Conservation (phyloP, 2,888 invertebrate genomes). For the Octodonta nipae region DNA sequence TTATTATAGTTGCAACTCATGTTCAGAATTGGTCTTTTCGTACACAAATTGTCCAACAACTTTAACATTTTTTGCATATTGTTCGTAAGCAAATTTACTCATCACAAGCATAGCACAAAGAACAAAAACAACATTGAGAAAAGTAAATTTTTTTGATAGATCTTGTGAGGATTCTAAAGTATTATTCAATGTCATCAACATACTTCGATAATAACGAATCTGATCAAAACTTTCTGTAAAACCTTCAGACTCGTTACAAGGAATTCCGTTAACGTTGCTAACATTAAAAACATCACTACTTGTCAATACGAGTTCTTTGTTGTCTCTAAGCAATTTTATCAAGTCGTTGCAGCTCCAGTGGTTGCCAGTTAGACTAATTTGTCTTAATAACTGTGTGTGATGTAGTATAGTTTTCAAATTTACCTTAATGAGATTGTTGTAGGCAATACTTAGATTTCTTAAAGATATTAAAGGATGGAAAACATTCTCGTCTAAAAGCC, state of each 20-base stretch:
- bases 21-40: too few species aligned
- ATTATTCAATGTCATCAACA: too few species aligned
- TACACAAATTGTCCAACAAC: too few species aligned
- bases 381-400: background rate
- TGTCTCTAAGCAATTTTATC: background rate
- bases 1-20: too few species aligned
- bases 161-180: too few species aligned
- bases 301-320: background rate
- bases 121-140: too few species aligned
- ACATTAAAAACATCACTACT: background rate
- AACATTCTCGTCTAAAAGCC: background rate
- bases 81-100: too few species aligned
- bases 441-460: background rate
- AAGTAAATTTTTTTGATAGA: too few species aligned
- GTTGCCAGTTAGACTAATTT: background rate
- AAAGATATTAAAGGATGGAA: background rate
- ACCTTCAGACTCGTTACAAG: background rate
- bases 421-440: background rate
- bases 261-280: background rate
- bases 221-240: too few species aligned
- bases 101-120: too few species aligned
- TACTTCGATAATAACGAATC: too few species aligned
- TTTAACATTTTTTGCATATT: too few species aligned
- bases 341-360: background rate
- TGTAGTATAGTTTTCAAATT: background rate